phyloP scores from a whole-genome alignment of 2,797 vertebrate species.

The Ctenopoma multispine region DNA sequence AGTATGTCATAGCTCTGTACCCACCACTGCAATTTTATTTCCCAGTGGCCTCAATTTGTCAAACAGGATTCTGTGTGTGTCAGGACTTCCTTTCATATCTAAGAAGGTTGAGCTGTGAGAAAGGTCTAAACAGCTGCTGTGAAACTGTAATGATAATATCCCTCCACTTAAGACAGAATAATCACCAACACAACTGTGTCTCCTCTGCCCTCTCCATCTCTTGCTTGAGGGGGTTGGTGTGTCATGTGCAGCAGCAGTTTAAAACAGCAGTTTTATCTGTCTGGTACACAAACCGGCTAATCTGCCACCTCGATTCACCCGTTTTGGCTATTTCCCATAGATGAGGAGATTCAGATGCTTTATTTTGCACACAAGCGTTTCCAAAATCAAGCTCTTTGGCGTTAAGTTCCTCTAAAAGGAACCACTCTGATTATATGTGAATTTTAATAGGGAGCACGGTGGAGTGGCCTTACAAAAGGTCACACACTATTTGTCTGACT shows the following conservation, averaged over 20 bases:
- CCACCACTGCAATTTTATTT: constrained; percentile 68
- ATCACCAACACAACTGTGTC: constrained; percentile 63
- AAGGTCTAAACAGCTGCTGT: constrained; percentile 53
- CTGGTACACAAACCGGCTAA: constrained; percentile 72
- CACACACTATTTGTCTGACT: constrained; percentile 18
- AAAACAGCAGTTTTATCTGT: constrained; percentile 75
- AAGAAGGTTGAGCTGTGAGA: constrained; percentile 38
- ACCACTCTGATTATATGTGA: constrained; percentile 19
- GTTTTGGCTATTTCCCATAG: constrained; percentile 47
- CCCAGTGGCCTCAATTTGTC: constrained; percentile 78
- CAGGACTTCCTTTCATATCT: constrained; percentile 59
- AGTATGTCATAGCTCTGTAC: constrained; percentile 59
- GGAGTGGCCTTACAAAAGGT: not conserved
- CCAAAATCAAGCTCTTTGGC: constrained; percentile 37
- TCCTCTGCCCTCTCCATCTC: constrained; percentile 31
- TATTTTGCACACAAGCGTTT: constrained; percentile 25
- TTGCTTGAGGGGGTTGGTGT: constrained; percentile 65
- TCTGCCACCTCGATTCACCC: constrained; percentile 65
- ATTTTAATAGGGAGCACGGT: constrained; percentile 21
- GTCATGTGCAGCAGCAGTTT: constrained; percentile 72
- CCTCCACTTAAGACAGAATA: constrained; percentile 67
- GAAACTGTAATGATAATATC: constrained; percentile 55
- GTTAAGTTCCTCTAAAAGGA: constrained; percentile 42
- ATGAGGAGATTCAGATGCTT: constrained; percentile 56
- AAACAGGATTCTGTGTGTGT: constrained; percentile 60